phyloP scores from a whole-genome alignment of 2,888 invertebrate genomes.

The Vanessa cardui region DNA sequence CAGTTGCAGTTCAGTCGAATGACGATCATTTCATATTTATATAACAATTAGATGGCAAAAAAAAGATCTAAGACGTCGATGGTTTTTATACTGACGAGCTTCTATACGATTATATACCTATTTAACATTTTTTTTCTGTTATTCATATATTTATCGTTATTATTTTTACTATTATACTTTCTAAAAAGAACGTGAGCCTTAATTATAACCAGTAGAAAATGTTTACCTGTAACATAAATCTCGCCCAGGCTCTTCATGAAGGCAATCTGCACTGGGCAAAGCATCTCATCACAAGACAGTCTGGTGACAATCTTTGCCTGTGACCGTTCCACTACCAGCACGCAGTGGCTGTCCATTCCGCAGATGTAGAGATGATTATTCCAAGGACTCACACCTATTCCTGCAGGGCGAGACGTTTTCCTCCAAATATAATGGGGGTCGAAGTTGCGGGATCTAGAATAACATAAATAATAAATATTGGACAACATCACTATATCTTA shows the following conservation, averaged over 20 bases:
- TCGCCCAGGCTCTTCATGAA: slow-evolving; percentile 82
- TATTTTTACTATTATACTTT: too few species aligned
- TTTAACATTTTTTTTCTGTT: too few species aligned
- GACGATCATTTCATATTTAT: too few species aligned
- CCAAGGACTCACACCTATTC: slow-evolving; percentile 86
- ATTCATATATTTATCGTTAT: too few species aligned
- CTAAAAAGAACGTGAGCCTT: too few species aligned
- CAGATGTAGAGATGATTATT: slow-evolving; percentile 84
- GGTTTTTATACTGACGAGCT: too few species aligned
- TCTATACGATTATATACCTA: too few species aligned
- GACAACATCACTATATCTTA: too few species aligned
- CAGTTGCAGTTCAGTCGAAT: too few species aligned
- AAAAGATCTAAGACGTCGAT: too few species aligned
- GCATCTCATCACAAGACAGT: slow-evolving; percentile 81
- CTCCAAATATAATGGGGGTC: slow-evolving; percentile 81
- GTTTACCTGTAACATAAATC: slow-evolving; percentile 83
- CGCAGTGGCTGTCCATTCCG: slow-evolving; percentile 86
- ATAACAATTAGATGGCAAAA: too few species aligned
- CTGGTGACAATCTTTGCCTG: slow-evolving; percentile 79
- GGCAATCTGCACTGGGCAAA: slow-evolving; percentile 84
- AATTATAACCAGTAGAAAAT: neutral
- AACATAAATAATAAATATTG: neutral
- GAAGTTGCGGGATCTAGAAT: slow-evolving; percentile 75
- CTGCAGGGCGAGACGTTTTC: slow-evolving; percentile 85
- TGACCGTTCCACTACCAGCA: slow-evolving; percentile 74